Evolutionary conservation across 2,113 vertebrate genomes (phyloP).

Genomic region (Kryptolebias marmoratus): DNA sequence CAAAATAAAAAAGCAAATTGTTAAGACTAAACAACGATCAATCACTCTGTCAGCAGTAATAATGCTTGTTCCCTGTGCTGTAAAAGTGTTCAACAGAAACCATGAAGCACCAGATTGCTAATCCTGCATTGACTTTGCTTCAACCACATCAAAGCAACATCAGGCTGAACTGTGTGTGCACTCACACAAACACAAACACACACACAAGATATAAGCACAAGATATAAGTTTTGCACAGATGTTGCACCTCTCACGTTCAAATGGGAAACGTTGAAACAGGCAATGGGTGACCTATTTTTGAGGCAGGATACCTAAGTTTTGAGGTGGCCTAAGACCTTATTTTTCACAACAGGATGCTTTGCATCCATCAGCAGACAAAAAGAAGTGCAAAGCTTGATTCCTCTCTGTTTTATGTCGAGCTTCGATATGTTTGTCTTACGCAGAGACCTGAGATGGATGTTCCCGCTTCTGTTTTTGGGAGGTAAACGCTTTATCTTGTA

Average conservation of each 20-base stretch:
- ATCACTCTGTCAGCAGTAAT: neutral
- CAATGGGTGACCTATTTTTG: constrained; percentile 36
- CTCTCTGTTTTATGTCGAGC: neutral
- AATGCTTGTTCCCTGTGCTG: neutral
- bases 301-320: neutral
- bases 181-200: no score
- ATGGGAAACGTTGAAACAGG: neutral
- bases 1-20: no score
- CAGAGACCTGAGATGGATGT: constrained; percentile 1
- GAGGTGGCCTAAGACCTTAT: neutral
- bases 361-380: neutral
- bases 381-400: neutral
- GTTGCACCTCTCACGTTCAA: neutral
- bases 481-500: constrained; percentile 27
- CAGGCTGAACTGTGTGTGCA: neutral
- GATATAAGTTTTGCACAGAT: neutral
- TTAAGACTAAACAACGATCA: no score
- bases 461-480: constrained; percentile 27
- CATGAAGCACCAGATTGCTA: neutral
- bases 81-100: neutral
- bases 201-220: no score
- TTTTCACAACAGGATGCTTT: constrained; percentile 15
- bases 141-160: constrained; percentile 26
- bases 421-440: constrained; percentile 9
- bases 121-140: neutral